phyloP scores from a whole-genome alignment of 2,888 invertebrate species.

The Pandemis corylana region DNA sequence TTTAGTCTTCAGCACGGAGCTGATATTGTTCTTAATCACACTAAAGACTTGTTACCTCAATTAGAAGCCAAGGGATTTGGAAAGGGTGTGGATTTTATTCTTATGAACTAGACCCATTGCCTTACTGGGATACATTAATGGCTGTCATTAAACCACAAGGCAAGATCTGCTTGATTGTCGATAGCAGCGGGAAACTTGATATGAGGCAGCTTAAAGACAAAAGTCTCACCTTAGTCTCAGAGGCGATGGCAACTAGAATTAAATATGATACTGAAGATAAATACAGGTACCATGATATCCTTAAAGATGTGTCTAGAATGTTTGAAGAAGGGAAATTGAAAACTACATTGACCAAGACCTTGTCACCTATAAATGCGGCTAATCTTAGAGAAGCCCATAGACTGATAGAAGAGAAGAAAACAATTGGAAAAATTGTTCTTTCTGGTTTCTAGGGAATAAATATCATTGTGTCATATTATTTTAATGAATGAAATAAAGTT shows the following conservation, averaged over 20 bases:
- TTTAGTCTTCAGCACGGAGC: constrained; percentile 66
- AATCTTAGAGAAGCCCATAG: constrained; percentile 72
- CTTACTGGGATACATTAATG: constrained; percentile 74
- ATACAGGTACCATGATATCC: constrained; percentile 65
- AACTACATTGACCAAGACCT: constrained; percentile 64
- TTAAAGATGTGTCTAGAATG: constrained; percentile 64
- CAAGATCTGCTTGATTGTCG: constrained; percentile 72
- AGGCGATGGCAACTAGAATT: constrained; percentile 71
- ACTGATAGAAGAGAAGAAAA: constrained; percentile 65
- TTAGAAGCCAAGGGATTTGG: constrained; percentile 63
- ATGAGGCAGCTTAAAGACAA: constrained; percentile 69
- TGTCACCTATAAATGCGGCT: constrained; percentile 73
- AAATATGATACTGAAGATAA: constrained; percentile 74
- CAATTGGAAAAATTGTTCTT: constrained; percentile 71
- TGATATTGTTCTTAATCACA: constrained; percentile 70
- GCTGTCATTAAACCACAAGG: constrained; percentile 73
- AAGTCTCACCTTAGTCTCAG: constrained; percentile 70
- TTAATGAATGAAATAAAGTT: not conserved
- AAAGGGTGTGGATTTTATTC: constrained; percentile 71
- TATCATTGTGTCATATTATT: not conserved
- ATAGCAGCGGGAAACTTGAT: constrained; percentile 69
- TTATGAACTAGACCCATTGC: constrained; percentile 76
- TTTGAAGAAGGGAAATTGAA: constrained; percentile 66
- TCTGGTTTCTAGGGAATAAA: not conserved
- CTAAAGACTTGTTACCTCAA: constrained; percentile 64